phyloP scores from a whole-genome alignment of 2,888 invertebrate genomes.

The Ophonus ardosiacus region DNA sequence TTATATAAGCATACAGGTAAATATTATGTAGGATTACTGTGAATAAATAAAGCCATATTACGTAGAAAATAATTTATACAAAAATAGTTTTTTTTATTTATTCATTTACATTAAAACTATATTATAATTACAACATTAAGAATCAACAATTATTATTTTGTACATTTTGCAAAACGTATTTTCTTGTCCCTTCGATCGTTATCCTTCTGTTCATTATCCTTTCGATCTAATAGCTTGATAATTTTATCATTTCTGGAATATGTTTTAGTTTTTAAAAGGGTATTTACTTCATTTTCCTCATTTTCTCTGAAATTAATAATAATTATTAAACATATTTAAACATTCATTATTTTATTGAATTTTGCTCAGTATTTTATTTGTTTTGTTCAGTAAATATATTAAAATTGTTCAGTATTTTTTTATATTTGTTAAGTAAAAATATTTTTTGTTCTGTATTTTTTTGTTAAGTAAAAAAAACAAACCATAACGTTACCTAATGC shows the following conservation, averaged over 20 bases:
- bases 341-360: not conserved
- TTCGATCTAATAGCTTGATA: slow-evolving; percentile 1
- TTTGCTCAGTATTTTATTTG: not conserved
- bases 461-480: too few species aligned
- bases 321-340: slow-evolving; percentile 3
- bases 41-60: slow-evolving; percentile 44
- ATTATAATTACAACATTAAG: not conserved
- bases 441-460: too few species aligned
- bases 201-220: not conserved
- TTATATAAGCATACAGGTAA: slow-evolving; percentile 31
- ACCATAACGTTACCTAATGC: too few species aligned
- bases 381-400: too few species aligned
- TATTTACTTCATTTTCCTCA: not conserved
- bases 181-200: not conserved
- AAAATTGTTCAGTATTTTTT: too few species aligned
- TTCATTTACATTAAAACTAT: not conserved
- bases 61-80: not conserved
- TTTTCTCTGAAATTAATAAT: not conserved
- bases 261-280: slow-evolving; percentile 16
- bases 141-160: not conserved
- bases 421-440: too few species aligned
- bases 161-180: not conserved
- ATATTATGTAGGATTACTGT: slow-evolving; percentile 13
- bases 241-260: slow-evolving; percentile 5
- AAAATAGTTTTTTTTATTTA: not conserved